These are phyloP conservation scores for Furcula furcula DNA, from an alignment of 2,888 invertebrate genomes.

Conservation along the genomic window DNA sequence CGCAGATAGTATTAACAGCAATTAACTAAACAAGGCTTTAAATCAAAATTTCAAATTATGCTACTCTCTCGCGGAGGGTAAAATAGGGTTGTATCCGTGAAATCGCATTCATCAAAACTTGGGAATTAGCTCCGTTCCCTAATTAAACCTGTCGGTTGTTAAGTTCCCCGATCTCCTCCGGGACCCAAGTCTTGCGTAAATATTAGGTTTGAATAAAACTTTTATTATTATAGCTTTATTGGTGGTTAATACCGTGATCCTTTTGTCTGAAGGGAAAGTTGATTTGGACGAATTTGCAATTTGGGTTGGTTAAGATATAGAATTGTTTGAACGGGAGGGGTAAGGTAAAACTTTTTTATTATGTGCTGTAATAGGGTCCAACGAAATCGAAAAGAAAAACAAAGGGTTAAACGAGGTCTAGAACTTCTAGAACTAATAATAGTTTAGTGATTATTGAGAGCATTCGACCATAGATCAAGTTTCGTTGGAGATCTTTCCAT, in stretches of 20 bases:
- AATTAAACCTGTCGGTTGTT: constrained; percentile 75
- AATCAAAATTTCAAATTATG: constrained; percentile 73
- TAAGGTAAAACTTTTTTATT: too few species aligned
- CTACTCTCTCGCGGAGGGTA: constrained; percentile 38
- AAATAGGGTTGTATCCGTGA: constrained; percentile 57
- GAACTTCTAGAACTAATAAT: too few species aligned
- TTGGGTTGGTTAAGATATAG: constrained; percentile 13
- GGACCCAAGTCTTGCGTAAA: constrained; percentile 59
- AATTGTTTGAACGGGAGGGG: neutral
- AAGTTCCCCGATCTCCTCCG: constrained; percentile 49
- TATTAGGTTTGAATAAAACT: constrained; percentile 70
- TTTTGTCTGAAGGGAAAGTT: constrained; percentile 33
- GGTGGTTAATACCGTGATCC: constrained; percentile 43
- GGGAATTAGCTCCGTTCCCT: constrained; percentile 71
- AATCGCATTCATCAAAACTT: constrained; percentile 80
- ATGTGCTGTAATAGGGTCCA: too few species aligned
- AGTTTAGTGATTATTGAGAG: too few species aligned
- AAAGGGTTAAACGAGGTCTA: too few species aligned
- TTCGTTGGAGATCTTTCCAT: too few species aligned
- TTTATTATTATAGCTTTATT: constrained; percentile 65
- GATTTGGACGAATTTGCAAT: constrained; percentile 40
- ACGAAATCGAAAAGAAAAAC: too few species aligned
- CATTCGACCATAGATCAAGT: too few species aligned
- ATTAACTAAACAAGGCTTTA: constrained; percentile 60
- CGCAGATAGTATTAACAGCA: constrained; percentile 48